These are phyloP conservation scores for Carduelis carduelis DNA, from an alignment of 2,797 vertebrate genomes.

Conservation along the genomic window DNA sequence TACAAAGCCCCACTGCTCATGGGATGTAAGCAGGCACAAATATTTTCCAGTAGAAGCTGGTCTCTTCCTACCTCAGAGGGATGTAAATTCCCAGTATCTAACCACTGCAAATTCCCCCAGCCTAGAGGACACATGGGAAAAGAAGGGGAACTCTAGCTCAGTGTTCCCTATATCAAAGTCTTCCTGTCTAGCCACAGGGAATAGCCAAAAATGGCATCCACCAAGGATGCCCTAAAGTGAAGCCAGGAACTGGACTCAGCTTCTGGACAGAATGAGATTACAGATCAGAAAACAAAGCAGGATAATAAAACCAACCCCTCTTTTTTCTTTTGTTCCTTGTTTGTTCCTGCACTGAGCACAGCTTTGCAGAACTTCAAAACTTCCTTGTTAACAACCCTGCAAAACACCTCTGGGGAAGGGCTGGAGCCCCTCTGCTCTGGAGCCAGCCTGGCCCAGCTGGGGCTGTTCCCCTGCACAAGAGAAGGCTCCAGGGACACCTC, in stretches of 20 bases:
- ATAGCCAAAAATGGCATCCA: background rate
- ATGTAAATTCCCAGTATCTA: background rate
- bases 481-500: background rate
- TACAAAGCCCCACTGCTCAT: background rate
- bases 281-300: background rate
- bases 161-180: background rate
- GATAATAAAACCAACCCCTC: fast-evolving
- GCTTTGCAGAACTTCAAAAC: background rate
- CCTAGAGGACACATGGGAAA: background rate
- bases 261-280: background rate
- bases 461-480: background rate
- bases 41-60: background rate
- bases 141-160: background rate
- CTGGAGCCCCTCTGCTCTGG: background rate
- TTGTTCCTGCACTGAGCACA: background rate
- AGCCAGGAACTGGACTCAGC: background rate
- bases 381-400: background rate
- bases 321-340: background rate
- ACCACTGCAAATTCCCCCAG: background rate
- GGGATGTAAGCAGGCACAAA: background rate
- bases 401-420: fast-evolving
- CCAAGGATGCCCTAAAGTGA: background rate
- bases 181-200: background rate
- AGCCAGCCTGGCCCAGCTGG: background rate
- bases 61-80: background rate